These are phyloP conservation scores for Axea sp. DNA, from an alignment of 2,888 invertebrate genomes.

Conservation along the genomic window DNA sequence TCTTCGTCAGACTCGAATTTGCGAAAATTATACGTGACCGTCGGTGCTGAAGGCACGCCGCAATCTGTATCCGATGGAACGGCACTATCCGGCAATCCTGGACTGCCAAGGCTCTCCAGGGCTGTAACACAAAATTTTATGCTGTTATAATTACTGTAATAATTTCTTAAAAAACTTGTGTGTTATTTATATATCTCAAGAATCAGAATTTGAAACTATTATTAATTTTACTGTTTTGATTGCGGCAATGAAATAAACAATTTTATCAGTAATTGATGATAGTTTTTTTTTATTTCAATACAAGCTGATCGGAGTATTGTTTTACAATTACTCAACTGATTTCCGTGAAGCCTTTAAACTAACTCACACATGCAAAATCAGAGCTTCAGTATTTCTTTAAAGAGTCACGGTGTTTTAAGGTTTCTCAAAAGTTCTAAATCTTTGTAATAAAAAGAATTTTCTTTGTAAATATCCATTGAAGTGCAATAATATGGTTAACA, in stretches of 20 bases:
- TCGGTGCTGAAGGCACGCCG: constrained; percentile 65
- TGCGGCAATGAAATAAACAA: no score
- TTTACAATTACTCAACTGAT: constrained; percentile 26
- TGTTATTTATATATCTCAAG: no score
- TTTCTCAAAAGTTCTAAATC: constrained; percentile 37
- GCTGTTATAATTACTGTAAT: no score
- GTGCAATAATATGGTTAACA: no score
- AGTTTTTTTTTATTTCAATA: no score
- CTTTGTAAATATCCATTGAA: no score
- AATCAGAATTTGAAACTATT: no score
- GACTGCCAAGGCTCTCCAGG: constrained; percentile 78
- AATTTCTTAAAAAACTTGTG: no score
- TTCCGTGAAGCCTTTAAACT: constrained; percentile 40
- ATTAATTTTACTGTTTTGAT: no score
- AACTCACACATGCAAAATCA: constrained; percentile 19
- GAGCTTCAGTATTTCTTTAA: constrained; percentile 27
- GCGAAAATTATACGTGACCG: constrained; percentile 36
- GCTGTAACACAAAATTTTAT: constrained; percentile 77
- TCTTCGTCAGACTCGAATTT: constrained; percentile 64
- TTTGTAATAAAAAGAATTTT: no score
- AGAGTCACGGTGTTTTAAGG: constrained; percentile 31
- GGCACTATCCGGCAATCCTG: constrained; percentile 70
- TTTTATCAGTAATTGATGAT: no score
- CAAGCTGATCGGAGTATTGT: constrained; percentile 1
- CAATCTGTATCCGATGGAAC: constrained; percentile 73